Percentiles rank a stretch among this genome's conserved stretches.
phyloP scores from a whole-genome alignment of 2,113 vertebrate genomes.

The Nannospalax galili region DNA sequence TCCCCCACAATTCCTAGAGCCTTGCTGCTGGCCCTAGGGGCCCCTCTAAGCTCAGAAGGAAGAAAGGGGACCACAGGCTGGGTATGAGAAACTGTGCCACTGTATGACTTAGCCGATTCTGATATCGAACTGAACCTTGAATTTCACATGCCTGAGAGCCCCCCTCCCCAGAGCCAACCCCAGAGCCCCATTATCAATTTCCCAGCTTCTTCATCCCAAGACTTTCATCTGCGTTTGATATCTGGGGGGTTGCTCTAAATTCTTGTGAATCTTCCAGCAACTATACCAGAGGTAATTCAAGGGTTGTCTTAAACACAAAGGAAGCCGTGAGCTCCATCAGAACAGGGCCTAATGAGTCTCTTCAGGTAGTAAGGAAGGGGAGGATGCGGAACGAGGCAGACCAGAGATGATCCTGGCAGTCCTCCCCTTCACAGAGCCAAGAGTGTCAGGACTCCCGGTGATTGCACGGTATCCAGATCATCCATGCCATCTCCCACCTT shows the following conservation, averaged over 20 bases:
- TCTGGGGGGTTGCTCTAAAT: background rate
- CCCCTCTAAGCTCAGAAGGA: background rate
- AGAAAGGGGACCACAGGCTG: background rate
- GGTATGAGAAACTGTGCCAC: background rate
- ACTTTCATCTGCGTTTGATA: fast-evolving
- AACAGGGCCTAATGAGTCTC: background rate
- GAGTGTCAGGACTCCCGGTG: fast-evolving
- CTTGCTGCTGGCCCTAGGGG: background rate
- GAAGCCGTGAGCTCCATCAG: background rate
- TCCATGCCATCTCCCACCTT: fast-evolving
- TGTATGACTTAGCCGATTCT: background rate
- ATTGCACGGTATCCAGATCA: fast-evolving
- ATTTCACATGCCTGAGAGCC: background rate
- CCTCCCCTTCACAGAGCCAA: background rate
- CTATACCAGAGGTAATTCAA: background rate
- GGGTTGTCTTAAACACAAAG: background rate
- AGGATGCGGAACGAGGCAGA: background rate
- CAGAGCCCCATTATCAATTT: background rate
- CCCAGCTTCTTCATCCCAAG: background rate
- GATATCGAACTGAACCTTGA: background rate
- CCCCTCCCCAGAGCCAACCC: background rate
- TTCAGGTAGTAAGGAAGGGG: background rate
- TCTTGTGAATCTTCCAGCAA: background rate
- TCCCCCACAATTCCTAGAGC: no score
- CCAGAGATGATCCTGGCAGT: background rate